Evolutionary conservation across 2,797 vertebrate genomes (phyloP), one percentile per base, ranked within the genome.

Genomic region (Onychomys torridus): DNA sequence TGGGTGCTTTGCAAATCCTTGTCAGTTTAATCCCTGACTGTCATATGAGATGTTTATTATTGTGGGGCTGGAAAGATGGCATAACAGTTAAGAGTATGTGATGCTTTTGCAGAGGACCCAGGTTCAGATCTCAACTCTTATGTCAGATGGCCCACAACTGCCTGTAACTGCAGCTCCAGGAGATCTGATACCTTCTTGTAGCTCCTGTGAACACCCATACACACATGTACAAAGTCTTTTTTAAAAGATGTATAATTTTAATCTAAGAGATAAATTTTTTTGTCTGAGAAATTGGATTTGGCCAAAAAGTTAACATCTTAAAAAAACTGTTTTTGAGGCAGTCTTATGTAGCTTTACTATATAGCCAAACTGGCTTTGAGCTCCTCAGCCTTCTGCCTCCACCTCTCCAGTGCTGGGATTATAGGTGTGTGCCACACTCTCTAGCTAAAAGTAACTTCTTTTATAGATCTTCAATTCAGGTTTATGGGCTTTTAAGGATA

Each of bases 281-380:
- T 69, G 89, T 90, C 27, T 95, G 46, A 89, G 79, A 95, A 85
- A 77, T 89, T 85, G 81, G 32, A 40, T 29, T 83, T 84, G 23
- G 34, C 34, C 29, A 61, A 89, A 76, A 86, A 55, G 34, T 71
- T 71, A 55, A 40, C 49, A 57, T 73, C n/a, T 21, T 87, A 9
- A 49, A 78, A 49, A 40, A 37, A 49, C 23, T 29, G 52, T 32
- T 71, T 87, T 57, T 29, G 25, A 73, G 85, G 55, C 65, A 73
- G n/a, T 40, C 14, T 87, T 87, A 71, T 29, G 46, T 71, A 55
- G 65, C 34, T 34, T 55, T 21, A 52, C 6, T 86, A 0, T 69
- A 34, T 52, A 27, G 7, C 34, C 84, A 46, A 86, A 69, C 49
- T 71, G n/a, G 52, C 85, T 9, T 27, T 71, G 67, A 27, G 57